phyloP scores from a whole-genome alignment of 30 jellyfish, hydroid and myxozoan genomes.

The Aurelia sp. region DNA sequence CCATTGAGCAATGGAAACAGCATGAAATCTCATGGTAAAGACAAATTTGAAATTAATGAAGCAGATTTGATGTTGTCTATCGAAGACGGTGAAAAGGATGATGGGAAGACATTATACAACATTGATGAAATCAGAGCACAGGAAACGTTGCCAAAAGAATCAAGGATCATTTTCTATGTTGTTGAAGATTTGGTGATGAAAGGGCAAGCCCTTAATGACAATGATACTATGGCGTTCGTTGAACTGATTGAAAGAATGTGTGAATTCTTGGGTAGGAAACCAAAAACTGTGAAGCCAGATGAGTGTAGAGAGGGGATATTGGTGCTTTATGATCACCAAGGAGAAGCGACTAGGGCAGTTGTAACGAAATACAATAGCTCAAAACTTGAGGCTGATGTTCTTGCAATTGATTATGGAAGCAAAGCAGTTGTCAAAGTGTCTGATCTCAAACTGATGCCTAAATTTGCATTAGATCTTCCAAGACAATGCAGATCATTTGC shows the following conservation, averaged over 20 bases:
- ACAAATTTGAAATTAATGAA: neutral
- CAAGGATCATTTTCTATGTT: slow-evolving; percentile 29
- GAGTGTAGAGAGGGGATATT: slow-evolving; percentile 55
- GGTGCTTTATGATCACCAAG: slow-evolving; percentile 41
- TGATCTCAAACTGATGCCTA: slow-evolving; percentile 37
- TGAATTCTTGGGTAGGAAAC: neutral
- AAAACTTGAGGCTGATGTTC: slow-evolving; percentile 26
- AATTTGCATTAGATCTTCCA: slow-evolving; percentile 57
- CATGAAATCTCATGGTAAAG: neutral
- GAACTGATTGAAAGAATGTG: slow-evolving; percentile 34
- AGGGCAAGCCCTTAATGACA: slow-evolving; percentile 46
- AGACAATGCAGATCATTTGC: slow-evolving; percentile 40
- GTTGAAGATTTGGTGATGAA: slow-evolving; percentile 52
- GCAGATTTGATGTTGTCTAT: slow-evolving; percentile 22
- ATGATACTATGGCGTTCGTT: slow-evolving; percentile 29
- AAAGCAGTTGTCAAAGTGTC: slow-evolving; percentile 18
- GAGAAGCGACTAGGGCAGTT: slow-evolving; percentile 56
- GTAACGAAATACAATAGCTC: slow-evolving; percentile 3
- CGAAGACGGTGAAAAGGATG: slow-evolving; percentile 14
- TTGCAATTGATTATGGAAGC: slow-evolving; percentile 65
- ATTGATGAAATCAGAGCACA: slow-evolving; percentile 42
- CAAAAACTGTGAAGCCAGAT: neutral
- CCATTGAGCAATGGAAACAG: slow-evolving; percentile 10
- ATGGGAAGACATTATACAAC: neutral
- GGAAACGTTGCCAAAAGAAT: neutral